These are phyloP conservation scores for Brachionus manjavacas DNA, from an alignment of 1,140 invertebrate genomes.

Conservation along the genomic window DNA sequence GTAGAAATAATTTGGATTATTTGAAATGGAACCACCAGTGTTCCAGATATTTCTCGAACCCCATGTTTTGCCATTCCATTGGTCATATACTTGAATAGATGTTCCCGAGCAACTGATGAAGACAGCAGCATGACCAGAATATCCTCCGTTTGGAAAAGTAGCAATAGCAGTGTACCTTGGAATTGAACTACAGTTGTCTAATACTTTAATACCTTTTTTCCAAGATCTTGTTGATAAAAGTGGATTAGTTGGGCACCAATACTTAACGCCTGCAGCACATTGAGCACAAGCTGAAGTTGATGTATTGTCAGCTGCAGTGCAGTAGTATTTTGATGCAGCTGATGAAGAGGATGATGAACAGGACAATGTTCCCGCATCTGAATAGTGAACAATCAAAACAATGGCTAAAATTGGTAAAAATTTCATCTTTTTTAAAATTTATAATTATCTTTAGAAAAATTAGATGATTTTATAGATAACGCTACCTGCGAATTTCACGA, in stretches of 20 bases:
- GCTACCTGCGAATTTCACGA: background rate
- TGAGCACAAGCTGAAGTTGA: slow-evolving; percentile 1
- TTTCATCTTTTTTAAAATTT: background rate
- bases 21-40: background rate
- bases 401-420: background rate
- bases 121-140: slow-evolving; percentile 34
- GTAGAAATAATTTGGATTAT: slow-evolving; percentile 1
- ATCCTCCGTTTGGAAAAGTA: background rate
- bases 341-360: background rate
- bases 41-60: background rate
- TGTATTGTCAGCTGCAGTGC: background rate
- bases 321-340: background rate
- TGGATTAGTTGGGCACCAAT: slow-evolving; percentile 17
- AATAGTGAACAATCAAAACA: background rate
- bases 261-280: slow-evolving; percentile 12
- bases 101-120: background rate
- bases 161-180: slow-evolving; percentile 13
- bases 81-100: background rate
- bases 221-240: slow-evolving; percentile 22
- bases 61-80: background rate
- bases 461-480: background rate
- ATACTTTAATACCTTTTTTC: background rate
- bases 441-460: background rate
- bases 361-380: background rate
- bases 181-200: background rate